Base-by-base conservation (phyloP, 2,113 vertebrate genomes). In the Columba janthina region DNA sequence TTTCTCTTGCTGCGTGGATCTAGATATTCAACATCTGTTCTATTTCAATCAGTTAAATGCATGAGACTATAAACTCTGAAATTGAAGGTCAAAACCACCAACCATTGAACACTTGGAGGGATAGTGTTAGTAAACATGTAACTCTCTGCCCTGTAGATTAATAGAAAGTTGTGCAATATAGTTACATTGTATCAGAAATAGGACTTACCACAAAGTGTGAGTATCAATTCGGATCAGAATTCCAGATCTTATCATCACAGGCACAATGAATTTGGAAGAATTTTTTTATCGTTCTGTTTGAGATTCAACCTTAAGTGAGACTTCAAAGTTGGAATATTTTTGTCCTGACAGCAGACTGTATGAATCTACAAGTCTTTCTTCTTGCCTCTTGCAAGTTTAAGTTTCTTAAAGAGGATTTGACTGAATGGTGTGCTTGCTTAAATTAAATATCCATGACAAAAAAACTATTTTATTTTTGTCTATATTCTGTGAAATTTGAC, bases 71-170 rank as follows among this genome's bases (percentile, higher is more conserved):
- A 12, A 67, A 58, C 24, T 89, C 46, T 64, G 60, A 61, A 83
- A 25, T 8, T 66, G 51, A 34, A 53, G 15, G 24, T 65, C 50
- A 40, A 2, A 44, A 88, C 9, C n/a, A 28, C 13, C 34, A 75
- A 28, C 22, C 9, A 2, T 22, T 25, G 61, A 73, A 82, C 14
- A 9, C 22, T 32, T 51, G 15, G 4, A 17, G 3, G 25, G 5
- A 2, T 53, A 4, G 42, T 44, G 19, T 28, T 74, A n/a, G 28
- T 46, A 38, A 69, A 31, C 12, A 1, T 15, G 20, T 64, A 22
- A 69, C 11, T 58, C 11, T 18, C 28, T 9, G 9, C 10, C 7
- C 19, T 62, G 1, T n/a, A 31, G 3, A 0, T 34, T 14, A 38
- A 2, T 53, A 61, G 48, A 80, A 46, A 34, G 22, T 44, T 72